These are phyloP conservation scores for Chamaetylas fuelleborni DNA, from an alignment of 2,113 vertebrate genomes.

Conservation along the genomic window DNA sequence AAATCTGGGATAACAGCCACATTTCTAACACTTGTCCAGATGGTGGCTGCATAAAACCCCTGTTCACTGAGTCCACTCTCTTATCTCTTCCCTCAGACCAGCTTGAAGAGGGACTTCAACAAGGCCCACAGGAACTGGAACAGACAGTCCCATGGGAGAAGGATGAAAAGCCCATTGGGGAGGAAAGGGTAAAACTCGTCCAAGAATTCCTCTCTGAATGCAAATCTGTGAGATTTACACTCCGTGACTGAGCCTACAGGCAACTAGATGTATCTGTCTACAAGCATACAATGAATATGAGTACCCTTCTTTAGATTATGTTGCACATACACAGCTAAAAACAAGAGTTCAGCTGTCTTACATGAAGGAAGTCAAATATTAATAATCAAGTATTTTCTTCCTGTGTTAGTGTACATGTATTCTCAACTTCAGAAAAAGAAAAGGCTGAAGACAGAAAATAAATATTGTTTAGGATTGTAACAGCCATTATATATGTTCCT, in stretches of 20 bases:
- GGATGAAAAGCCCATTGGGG: not conserved
- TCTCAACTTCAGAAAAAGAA: not conserved
- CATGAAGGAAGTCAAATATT: not conserved
- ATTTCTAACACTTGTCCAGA: not conserved
- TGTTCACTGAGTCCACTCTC: not conserved
- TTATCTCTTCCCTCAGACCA: not conserved
- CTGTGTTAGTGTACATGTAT: not conserved
- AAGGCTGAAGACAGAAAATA: not conserved
- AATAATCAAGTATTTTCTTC: not conserved
- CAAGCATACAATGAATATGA: not conserved
- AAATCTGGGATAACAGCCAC: not conserved
- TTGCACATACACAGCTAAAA: not conserved
- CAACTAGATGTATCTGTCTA: not conserved
- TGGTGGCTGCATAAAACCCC: not conserved
- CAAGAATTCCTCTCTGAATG: not conserved
- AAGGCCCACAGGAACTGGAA: not conserved
- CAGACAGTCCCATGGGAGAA: not conserved
- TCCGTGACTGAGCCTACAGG: not conserved
- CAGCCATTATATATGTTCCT: not conserved
- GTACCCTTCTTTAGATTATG: not conserved
- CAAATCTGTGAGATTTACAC: not conserved
- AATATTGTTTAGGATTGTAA: not conserved
- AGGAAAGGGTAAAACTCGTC: not conserved
- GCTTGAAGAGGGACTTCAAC: not conserved
- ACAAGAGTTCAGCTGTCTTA: not conserved